phyloP scores from a whole-genome alignment of 53 echinoderm and acorn worm species.

The Temnopleurus reevesii region DNA sequence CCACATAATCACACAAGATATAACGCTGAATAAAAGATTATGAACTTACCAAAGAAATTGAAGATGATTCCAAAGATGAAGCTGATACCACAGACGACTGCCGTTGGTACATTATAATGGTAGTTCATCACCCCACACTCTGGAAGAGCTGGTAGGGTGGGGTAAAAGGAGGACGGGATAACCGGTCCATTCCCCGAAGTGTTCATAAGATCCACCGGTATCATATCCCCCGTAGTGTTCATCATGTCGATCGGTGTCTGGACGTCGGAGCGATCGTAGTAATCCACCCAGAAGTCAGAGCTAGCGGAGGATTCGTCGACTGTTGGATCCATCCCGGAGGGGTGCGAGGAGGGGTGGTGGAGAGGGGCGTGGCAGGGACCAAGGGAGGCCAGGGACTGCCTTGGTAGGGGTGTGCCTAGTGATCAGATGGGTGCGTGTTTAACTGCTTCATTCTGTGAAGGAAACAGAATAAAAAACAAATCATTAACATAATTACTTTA shows the following conservation, averaged over 20 bases:
- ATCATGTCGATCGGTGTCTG: neutral
- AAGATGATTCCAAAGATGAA: constrained; percentile 93
- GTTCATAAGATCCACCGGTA: too few species aligned
- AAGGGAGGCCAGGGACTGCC: neutral
- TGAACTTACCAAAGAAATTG: constrained; percentile 96
- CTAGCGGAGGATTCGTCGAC: neutral
- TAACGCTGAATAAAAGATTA: too few species aligned
- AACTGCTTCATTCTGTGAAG: constrained; percentile 19
- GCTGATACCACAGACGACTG: constrained; percentile 86
- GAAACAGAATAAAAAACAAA: constrained; percentile 8
- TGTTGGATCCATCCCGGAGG: constrained; percentile 12
- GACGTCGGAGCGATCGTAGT: constrained; percentile 39
- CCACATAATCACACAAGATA: too few species aligned
- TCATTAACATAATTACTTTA: neutral
- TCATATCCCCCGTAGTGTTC: neutral
- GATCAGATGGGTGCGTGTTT: neutral
- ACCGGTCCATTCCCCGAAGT: too few species aligned
- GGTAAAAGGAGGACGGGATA: constrained; percentile 28
- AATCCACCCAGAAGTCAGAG: constrained; percentile 32
- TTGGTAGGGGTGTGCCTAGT: neutral
- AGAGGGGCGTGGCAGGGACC: neutral
- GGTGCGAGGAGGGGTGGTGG: too few species aligned
- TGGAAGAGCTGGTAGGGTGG: constrained; percentile 11
- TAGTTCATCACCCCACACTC: constrained; percentile 78
- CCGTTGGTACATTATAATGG: constrained; percentile 74